Evolutionary conservation across 2,113 vertebrate species (phyloP).

Genomic region (Spea multiplicata): DNA sequence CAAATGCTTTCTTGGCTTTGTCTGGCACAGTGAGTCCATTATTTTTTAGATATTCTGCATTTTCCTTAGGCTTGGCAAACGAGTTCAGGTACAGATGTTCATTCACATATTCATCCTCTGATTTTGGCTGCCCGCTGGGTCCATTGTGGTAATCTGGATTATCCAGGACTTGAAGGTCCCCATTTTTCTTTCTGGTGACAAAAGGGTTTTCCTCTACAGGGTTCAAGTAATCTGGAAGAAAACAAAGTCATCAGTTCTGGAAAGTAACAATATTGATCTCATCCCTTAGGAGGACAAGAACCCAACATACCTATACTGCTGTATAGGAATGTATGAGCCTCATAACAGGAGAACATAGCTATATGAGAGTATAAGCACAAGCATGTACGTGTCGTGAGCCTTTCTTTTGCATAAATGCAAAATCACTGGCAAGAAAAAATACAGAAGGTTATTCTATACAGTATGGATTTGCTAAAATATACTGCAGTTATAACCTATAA

Average conservation of each 20-base stretch:
- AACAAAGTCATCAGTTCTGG: neutral
- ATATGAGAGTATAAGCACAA: no score
- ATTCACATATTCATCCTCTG: constrained; percentile 88
- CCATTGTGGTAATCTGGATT: constrained; percentile 89
- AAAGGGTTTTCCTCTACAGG: constrained; percentile 96
- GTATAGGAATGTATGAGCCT: no score
- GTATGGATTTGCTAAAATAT: no score
- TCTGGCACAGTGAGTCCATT: constrained; percentile 74
- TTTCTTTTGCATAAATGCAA: no score
- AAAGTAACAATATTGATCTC: no score
- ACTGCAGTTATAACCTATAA: no score
- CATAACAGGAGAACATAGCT: no score
- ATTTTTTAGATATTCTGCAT: constrained; percentile 79
- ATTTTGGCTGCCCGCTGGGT: constrained; percentile 75
- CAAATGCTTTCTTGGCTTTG: constrained; percentile 92
- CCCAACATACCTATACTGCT: no score
- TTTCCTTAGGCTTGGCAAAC: constrained; percentile 75
- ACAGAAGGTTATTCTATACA: no score
- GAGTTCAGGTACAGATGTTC: constrained; percentile 94
- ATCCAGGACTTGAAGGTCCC: constrained; percentile 88
- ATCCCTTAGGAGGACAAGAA: no score
- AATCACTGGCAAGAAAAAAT: no score
- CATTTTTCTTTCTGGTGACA: constrained; percentile 84
- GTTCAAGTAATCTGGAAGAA: constrained; percentile 81
- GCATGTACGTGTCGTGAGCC: no score